Base-by-base conservation (phyloP, 2,888 invertebrate species). In the Galerucella nymphaeae region DNA sequence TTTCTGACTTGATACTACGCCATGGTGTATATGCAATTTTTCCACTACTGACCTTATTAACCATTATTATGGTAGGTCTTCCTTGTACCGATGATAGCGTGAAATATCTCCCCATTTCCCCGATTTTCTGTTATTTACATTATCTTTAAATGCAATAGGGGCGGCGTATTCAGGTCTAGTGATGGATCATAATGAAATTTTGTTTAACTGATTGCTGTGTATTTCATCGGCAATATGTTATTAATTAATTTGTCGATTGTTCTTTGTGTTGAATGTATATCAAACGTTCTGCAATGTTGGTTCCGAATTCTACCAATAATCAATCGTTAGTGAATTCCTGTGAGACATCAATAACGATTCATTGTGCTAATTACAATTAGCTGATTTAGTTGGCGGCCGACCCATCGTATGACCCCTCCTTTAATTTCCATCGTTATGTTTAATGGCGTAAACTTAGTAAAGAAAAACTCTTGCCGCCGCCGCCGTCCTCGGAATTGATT, bases 401-500 rank as follows among this genome's bases (percentile, higher is more conserved):
- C 82, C 83, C 82, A 79, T 76, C 80, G 78, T 80, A 78, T 82
- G 83, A 83, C 82, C 84, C 84, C 83, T 82, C 84, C 85, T 84
- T 83, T 85, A 85, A 85, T 85, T 85, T 83, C 83, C 84, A 84
- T 85, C 84, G 83, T 85, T 84, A 84, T 82, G 83, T 83, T 85
- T 84, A 85, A 84, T 84, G 84, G 84, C 84, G 83, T 81, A 84
- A 84, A 85, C 84, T 84, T 83, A 81, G 81, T 81, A 77, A 80
- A 83, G 83, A 82, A 83, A 84, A 84, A 85, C 78, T 63, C n/a
- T n/a, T n/a, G n/a, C n/a, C 64, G 48, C 48, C 48, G 57, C 38
- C 55, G 18, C 50, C 13, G 57, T 55, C 57, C 30, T 53, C 30
- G 68, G 83, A 85, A 85, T 85, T 85, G 85, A 85, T 85, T 85